These are phyloP conservation scores for Sialia sialis DNA, from an alignment of 2,113 vertebrate genomes.

Conservation along the genomic window DNA sequence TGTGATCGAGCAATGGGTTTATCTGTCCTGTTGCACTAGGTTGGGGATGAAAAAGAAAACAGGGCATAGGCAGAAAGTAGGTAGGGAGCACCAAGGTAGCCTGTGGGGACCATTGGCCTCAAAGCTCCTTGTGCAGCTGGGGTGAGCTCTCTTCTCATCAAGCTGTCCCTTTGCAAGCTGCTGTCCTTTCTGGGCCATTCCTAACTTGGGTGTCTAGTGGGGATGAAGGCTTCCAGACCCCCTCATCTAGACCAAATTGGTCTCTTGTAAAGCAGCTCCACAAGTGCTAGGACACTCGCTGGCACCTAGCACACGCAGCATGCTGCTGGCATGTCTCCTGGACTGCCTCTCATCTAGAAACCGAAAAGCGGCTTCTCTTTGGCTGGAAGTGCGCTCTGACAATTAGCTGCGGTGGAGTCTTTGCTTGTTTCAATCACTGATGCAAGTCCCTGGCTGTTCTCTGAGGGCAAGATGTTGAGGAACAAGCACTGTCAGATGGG, in stretches of 20 bases:
- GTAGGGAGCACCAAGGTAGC: background rate
- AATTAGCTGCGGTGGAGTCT: background rate
- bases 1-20: fast-evolving
- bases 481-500: fast-evolving
- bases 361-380: background rate
- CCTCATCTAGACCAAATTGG: background rate
- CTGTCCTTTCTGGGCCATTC: background rate
- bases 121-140: background rate
- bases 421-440: background rate
- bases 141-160: fast-evolving
- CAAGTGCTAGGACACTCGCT: fast-evolving
- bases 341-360: conserved; percentile 29
- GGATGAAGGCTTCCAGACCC: background rate
- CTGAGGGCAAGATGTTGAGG: background rate
- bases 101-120: background rate
- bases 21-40: background rate
- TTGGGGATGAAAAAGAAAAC: background rate
- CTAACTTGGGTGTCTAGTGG: background rate
- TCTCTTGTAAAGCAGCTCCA: background rate
- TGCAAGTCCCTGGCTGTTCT: background rate
- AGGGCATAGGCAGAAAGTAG: background rate
- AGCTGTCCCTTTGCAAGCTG: background rate
- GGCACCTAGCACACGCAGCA: fast-evolving
- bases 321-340: background rate
- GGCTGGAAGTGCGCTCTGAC: background rate